Conservation (phyloP, 92 coral and sea anemone species). For the Epizoanthus scotinus region DNA sequence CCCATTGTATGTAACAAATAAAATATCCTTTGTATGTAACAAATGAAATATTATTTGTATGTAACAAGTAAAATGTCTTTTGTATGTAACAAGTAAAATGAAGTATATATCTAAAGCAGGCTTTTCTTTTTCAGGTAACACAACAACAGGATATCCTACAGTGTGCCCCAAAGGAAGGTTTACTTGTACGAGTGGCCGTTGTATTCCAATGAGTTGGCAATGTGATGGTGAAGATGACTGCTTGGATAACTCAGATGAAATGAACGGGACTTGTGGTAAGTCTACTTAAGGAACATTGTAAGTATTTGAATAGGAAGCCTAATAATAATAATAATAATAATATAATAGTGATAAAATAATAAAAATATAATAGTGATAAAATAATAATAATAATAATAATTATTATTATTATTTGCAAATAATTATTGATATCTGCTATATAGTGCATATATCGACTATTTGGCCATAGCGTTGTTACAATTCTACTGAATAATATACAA, state of each 20-base stretch:
- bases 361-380: too few species aligned
- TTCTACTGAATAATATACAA: too few species aligned
- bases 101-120: background rate
- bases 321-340: too few species aligned
- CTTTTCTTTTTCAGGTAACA: conserved; percentile 42
- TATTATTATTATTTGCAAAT: too few species aligned
- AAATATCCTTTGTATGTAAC: background rate
- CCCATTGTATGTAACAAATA: background rate
- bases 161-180: conserved; percentile 61
- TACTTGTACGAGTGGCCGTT: conserved; percentile 64
- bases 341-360: too few species aligned
- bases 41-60: background rate
- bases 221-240: conserved; percentile 88
- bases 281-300: background rate
- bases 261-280: conserved; percentile 67
- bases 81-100: background rate
- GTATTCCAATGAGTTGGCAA: conserved; percentile 61
- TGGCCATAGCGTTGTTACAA: too few species aligned
- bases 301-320: conserved; percentile 1
- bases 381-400: too few species aligned
- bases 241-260: conserved; percentile 81
- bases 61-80: background rate
- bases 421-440: too few species aligned
- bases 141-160: conserved; percentile 44
- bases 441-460: too few species aligned